A percentile compares a stretch with the other conserved stretches of the same genome.
Conservation (phyloP, 2,113 vertebrate species). For the Carassius auratus region DNA sequence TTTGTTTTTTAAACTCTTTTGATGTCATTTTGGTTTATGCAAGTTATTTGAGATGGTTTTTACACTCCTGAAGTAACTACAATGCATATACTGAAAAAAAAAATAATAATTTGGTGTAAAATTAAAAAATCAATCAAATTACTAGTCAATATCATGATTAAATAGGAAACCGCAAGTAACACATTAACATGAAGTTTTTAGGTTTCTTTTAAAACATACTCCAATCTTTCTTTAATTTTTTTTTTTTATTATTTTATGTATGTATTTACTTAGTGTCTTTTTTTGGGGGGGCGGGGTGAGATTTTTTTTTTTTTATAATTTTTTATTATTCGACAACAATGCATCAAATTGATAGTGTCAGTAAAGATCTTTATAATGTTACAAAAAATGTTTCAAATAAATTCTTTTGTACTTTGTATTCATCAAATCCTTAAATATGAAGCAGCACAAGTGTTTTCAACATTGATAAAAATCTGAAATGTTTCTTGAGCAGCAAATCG, state of each 20-base stretch:
- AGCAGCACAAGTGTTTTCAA: not conserved
- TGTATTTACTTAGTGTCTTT: not conserved
- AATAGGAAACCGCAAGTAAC: too few relatives aligned
- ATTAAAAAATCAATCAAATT: too few relatives aligned
- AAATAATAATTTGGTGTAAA: too few relatives aligned
- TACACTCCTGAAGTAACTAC: not conserved
- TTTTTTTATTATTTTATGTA: too few relatives aligned
- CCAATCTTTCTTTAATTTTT: too few relatives aligned
- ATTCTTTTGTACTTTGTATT: not conserved
- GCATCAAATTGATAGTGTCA: not conserved
- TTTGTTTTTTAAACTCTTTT: not conserved
- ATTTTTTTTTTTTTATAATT: not conserved
- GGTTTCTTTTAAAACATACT: too few relatives aligned
- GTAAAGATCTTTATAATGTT: too few relatives aligned
- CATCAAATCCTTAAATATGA: not conserved
- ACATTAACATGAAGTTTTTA: too few relatives aligned
- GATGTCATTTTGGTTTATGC: not conserved
- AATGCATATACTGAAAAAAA: not conserved
- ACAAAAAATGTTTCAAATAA: not conserved
- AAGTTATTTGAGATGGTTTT: not conserved
- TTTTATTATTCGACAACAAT: too few relatives aligned
- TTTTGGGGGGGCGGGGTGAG: not conserved
- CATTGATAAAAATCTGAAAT: not conserved
- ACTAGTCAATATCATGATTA: too few relatives aligned
- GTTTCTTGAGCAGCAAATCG: not conserved